Conservation (phyloP, 2,113 vertebrate species). For the Varanus komodoensis region DNA sequence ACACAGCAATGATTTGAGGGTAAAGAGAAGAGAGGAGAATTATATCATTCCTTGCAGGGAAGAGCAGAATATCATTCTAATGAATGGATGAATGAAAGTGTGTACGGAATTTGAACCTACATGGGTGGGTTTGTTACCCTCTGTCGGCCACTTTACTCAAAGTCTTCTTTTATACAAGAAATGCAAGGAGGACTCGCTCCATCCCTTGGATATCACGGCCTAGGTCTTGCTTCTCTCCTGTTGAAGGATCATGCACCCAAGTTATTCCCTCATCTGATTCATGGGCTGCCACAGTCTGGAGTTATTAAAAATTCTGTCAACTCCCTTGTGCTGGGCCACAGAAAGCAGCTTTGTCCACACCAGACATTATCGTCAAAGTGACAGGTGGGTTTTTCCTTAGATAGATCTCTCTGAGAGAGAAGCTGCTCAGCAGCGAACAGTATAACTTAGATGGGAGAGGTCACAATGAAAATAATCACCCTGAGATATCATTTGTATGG, state of each 20-base stretch:
- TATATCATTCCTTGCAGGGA: too few relatives aligned
- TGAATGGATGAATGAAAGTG: too few relatives aligned
- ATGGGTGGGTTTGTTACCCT: neutral
- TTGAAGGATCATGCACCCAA: neutral
- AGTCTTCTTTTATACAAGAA: neutral
- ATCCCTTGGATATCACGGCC: neutral
- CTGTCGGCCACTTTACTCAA: neutral
- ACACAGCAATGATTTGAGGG: too few relatives aligned
- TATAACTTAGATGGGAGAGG: neutral
- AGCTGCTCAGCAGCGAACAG: neutral
- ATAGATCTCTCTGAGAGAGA: neutral
- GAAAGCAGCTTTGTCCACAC: neutral
- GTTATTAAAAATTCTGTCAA: neutral
- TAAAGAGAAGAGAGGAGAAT: too few relatives aligned
- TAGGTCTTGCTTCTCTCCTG: neutral
- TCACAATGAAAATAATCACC: neutral
- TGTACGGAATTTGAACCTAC: too few relatives aligned
- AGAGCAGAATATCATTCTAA: too few relatives aligned
- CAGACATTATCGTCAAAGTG: neutral
- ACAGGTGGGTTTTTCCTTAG: fast-evolving
- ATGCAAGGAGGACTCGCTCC: neutral
- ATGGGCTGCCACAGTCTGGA: neutral
- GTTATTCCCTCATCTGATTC: constrained; percentile 6
- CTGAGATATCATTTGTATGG: neutral
- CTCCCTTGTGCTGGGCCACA: neutral